Evolutionary conservation across 1,140 invertebrate species (phyloP).

Genomic region (Latrodectus geometricus): DNA sequence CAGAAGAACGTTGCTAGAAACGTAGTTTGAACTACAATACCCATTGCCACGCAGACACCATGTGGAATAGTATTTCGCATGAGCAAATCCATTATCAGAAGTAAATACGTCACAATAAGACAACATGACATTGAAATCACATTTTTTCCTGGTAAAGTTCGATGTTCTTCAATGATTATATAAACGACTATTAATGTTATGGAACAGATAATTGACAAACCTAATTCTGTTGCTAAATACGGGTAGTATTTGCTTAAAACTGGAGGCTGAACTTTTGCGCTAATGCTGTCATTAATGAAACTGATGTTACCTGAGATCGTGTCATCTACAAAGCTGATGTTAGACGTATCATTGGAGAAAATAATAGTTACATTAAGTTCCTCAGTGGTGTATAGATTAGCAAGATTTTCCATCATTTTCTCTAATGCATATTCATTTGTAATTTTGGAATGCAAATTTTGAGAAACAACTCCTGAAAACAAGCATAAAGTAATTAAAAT

Average conservation of each 20-base stretch:
- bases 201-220: slow-evolving; percentile 62
- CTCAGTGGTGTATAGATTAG: too few relatives aligned
- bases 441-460: too few relatives aligned
- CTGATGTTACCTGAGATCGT: background rate
- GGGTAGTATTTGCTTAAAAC: slow-evolving; percentile 42
- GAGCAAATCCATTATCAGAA: slow-evolving; percentile 57
- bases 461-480: too few relatives aligned
- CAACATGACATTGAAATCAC: slow-evolving; percentile 62
- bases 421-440: too few relatives aligned
- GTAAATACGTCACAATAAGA: slow-evolving; percentile 59
- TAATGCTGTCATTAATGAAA: background rate
- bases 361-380: too few relatives aligned
- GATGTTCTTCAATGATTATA: slow-evolving; percentile 53
- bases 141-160: slow-evolving; percentile 63
- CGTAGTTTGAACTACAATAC: slow-evolving; percentile 70
- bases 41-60: slow-evolving; percentile 67
- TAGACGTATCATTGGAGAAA: too few relatives aligned
- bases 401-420: too few relatives aligned
- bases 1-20: slow-evolving; percentile 72
- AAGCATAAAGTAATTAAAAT: too few relatives aligned
- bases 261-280: background rate
- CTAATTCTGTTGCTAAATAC: slow-evolving; percentile 23
- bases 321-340: too few relatives aligned
- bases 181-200: slow-evolving; percentile 61
- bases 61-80: slow-evolving; percentile 20